phyloP scores from a whole-genome alignment of 2,888 invertebrate genomes.

The Carpatolechia fugitivella region DNA sequence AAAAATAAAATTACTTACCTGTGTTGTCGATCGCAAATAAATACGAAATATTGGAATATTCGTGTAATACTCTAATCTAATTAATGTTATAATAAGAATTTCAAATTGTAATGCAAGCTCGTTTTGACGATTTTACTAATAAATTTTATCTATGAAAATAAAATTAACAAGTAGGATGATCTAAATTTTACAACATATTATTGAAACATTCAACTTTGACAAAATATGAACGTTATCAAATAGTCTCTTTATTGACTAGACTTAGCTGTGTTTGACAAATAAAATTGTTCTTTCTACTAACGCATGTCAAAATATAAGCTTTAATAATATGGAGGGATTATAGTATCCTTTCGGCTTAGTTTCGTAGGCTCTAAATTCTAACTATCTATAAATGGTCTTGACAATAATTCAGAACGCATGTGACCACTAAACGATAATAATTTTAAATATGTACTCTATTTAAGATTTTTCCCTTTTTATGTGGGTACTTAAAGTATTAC shows the following conservation, averaged over 20 bases:
- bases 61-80: not conserved
- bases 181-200: constrained; percentile 1
- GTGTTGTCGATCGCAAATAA: constrained; percentile 75
- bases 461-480: constrained; percentile 11
- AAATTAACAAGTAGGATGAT: not conserved
- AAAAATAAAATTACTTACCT: too few relatives aligned
- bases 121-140: not conserved
- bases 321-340: constrained; percentile 33
- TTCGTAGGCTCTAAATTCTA: constrained; percentile 12
- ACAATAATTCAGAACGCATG: constrained; percentile 54
- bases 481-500: constrained; percentile 14
- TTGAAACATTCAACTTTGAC: too few relatives aligned
- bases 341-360: constrained; percentile 21
- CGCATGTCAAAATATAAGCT: constrained; percentile 31
- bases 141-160: not conserved
- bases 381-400: constrained; percentile 29
- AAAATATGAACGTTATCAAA: not conserved
- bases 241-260: constrained; percentile 51
- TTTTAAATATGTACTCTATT: constrained; percentile 24
- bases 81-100: not conserved
- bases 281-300: constrained; percentile 40
- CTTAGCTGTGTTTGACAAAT: constrained; percentile 78
- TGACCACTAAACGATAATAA: constrained; percentile 60
- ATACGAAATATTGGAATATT: constrained; percentile 31
- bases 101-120: not conserved